These are phyloP conservation scores for Trachurus trachurus DNA, from an alignment of 2,797 vertebrate species.

Conservation along the genomic window DNA sequence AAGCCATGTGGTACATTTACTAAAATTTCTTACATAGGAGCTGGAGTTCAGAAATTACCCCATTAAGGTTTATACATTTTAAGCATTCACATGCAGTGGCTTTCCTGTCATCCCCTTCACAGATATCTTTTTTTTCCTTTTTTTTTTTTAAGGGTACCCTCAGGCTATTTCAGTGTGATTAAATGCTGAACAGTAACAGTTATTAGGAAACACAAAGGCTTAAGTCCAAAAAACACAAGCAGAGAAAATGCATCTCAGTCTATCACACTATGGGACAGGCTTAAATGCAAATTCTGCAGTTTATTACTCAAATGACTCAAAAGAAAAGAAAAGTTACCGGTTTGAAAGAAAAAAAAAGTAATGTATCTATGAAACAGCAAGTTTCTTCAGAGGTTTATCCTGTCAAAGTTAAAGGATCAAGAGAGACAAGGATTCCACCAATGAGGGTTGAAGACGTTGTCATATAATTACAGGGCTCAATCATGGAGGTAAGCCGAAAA, in stretches of 20 bases:
- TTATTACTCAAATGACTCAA: slow-evolving; percentile 35
- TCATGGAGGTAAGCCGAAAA: slow-evolving; percentile 82
- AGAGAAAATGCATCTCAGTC: not conserved
- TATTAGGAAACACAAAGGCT: slow-evolving; percentile 35
- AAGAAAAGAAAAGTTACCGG: slow-evolving; percentile 42
- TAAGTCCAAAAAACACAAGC: slow-evolving; percentile 12
- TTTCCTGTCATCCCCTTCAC: slow-evolving; percentile 40
- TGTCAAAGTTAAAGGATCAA: slow-evolving; percentile 54
- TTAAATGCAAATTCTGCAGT: slow-evolving; percentile 35
- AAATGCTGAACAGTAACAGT: slow-evolving; percentile 51
- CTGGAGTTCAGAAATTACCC: slow-evolving; percentile 45
- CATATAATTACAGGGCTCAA: slow-evolving; percentile 81
- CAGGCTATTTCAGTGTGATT: slow-evolving; percentile 40
- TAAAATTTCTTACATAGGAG: slow-evolving; percentile 38
- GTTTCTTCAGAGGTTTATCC: slow-evolving; percentile 53
- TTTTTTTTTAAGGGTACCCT: slow-evolving; percentile 40
- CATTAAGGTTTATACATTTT: slow-evolving; percentile 48
- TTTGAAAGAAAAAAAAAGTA: slow-evolving; percentile 34
- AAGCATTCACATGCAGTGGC: slow-evolving; percentile 44
- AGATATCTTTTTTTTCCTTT: slow-evolving; percentile 11
- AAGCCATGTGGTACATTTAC: slow-evolving; percentile 50
- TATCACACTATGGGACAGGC: not conserved
- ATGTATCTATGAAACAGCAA: slow-evolving; percentile 32
- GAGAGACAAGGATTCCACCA: slow-evolving; percentile 57
- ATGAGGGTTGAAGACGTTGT: slow-evolving; percentile 57